Evolutionary conservation across 2,888 invertebrate genomes (phyloP).

Genomic region (Chrysina gloriosa): DNA sequence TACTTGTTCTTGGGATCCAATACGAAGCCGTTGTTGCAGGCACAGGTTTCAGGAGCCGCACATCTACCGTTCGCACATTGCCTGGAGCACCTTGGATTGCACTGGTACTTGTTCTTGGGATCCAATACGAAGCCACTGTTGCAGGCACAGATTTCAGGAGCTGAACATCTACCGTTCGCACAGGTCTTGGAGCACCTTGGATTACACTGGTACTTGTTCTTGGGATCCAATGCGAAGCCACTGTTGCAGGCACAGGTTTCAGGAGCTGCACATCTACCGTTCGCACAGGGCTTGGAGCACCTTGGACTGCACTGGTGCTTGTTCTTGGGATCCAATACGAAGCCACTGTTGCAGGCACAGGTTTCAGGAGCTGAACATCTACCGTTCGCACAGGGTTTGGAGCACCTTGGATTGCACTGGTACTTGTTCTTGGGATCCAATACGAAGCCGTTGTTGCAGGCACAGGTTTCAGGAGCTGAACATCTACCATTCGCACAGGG

Average conservation of each 20-base stretch:
- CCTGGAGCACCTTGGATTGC: conserved; percentile 47
- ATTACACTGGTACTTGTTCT: conserved; percentile 41
- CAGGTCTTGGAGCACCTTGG: conserved; percentile 45
- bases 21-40: conserved; percentile 25
- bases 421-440: too few relatives aligned
- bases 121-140: conserved; percentile 43
- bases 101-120: conserved; percentile 38
- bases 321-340: too few relatives aligned
- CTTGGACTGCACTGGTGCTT: too few relatives aligned
- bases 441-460: too few relatives aligned
- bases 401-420: too few relatives aligned
- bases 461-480: too few relatives aligned
- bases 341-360: too few relatives aligned
- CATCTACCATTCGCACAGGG: too few relatives aligned
- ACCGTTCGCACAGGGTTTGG: too few relatives aligned
- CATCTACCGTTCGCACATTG: conserved; percentile 45
- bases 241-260: conserved; percentile 44
- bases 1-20: conserved; percentile 39
- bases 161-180: conserved; percentile 44
- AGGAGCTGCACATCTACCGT: too few relatives aligned
- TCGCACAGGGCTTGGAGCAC: too few relatives aligned
- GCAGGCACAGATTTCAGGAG: conserved; percentile 45
- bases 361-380: too few relatives aligned
- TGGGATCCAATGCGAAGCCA: conserved; percentile 36
- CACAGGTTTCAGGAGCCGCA: conserved; percentile 52